A percentile compares a stretch with the other conserved stretches of the same genome.
Conservation (phyloP, 2,888 invertebrate species). For the Trilocha varians region DNA sequence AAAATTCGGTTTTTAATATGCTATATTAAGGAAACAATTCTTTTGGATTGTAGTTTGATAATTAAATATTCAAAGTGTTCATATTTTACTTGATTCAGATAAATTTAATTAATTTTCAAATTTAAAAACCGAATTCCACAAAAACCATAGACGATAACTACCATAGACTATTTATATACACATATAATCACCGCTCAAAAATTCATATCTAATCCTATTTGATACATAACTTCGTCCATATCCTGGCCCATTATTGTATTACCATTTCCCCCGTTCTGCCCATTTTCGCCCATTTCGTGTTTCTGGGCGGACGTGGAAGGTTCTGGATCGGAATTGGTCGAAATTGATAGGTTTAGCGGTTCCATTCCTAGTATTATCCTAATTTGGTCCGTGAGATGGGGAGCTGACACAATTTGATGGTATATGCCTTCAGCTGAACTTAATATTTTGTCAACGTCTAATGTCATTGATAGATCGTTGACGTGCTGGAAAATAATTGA, state of each 20-base stretch:
- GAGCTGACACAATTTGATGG: constrained; percentile 84
- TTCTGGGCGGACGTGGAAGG: constrained; percentile 11
- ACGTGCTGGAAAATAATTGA: constrained; percentile 81
- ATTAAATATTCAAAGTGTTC: no score
- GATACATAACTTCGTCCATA: constrained; percentile 73
- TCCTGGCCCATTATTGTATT: constrained; percentile 36
- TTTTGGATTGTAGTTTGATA: no score
- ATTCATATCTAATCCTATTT: constrained; percentile 71
- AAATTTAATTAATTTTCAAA: no score
- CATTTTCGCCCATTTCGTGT: background rate
- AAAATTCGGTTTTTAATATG: no score
- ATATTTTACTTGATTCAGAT: no score
- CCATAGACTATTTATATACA: background rate
- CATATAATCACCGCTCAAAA: constrained; percentile 41
- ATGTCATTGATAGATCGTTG: constrained; percentile 91
- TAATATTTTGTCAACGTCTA: constrained; percentile 87
- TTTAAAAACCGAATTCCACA: no score
- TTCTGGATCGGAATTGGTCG: constrained; percentile 41
- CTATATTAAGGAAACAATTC: no score
- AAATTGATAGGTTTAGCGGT: constrained; percentile 37
- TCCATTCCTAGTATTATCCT: constrained; percentile 80
- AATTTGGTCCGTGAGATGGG: constrained; percentile 80
- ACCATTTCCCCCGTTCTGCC: background rate
- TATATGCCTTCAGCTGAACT: constrained; percentile 94
- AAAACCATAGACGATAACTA: background rate